phyloP scores from a whole-genome alignment of 2,888 invertebrate genomes.

The Stenodera caucasica region DNA sequence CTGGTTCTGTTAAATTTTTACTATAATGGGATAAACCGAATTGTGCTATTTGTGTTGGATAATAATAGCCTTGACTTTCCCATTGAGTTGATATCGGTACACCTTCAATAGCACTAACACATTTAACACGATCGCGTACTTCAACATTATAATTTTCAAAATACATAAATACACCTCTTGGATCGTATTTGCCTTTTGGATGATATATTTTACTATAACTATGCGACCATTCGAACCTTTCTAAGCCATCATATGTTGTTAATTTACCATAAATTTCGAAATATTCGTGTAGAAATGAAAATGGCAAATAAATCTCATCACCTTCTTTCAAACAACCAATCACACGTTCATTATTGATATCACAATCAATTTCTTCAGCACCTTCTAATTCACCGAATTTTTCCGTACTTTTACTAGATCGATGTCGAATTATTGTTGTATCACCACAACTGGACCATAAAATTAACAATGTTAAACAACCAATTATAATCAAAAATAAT shows the following conservation, averaged over 20 bases:
- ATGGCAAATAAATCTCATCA: slow-evolving; percentile 90
- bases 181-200: slow-evolving; percentile 86
- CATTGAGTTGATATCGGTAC: slow-evolving; percentile 97
- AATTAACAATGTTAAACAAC: slow-evolving; percentile 68
- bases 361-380: slow-evolving; percentile 77
- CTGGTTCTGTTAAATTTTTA: slow-evolving; percentile 86
- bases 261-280: slow-evolving; percentile 94
- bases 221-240: slow-evolving; percentile 92
- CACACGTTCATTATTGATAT: slow-evolving; percentile 81
- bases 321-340: slow-evolving; percentile 51
- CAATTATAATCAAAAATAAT: slow-evolving; percentile 65
- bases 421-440: too few relatives aligned
- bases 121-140: slow-evolving; percentile 92
- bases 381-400: slow-evolving; percentile 53
- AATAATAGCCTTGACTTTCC: slow-evolving; percentile 94
- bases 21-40: slow-evolving; percentile 97
- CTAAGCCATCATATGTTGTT: slow-evolving; percentile 69
- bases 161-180: slow-evolving; percentile 90
- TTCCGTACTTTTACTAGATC: slow-evolving; percentile 33
- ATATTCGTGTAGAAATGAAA: slow-evolving; percentile 89
- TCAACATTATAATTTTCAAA: slow-evolving; percentile 99
- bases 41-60: slow-evolving; percentile 98
- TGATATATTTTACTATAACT: slow-evolving; percentile 90
- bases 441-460: slow-evolving; percentile 79
- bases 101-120: slow-evolving; percentile 90